Evolutionary conservation across 2,797 vertebrate species (phyloP), one percentile per base, ranked within the genome.

Genomic region (Dendrocincla tyrannina): DNA sequence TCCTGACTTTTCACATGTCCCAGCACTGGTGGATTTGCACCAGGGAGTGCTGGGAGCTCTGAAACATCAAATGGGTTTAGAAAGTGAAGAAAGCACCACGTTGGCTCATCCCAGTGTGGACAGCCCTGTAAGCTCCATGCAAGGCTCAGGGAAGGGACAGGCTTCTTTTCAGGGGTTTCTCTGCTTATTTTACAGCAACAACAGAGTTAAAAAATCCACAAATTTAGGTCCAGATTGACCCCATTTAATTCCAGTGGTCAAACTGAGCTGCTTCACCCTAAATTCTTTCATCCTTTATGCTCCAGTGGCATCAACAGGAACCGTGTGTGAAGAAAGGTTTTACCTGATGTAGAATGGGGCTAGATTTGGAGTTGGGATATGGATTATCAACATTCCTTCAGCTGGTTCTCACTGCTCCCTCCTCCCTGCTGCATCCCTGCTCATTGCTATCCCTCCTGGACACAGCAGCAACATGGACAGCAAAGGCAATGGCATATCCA

Each of bases 361-460:
- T 39, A 6, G 35, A 55, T 66, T 7, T 2, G 8, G 68, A 55
- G n/a, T 9, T 30, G 11, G 0, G 3, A 60, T 0, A 17, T 0
- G 39, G 46, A 35, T 49, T 50, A 74, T 11, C 6, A 2, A 15
- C 58, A 33, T 35, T 68, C 27, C 55, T 66, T 25, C 49, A 42
- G 52, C 17, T 2, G 4, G 11, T 77, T 39, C 64, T 60, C 42
- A 12, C 19, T 13, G 41, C 66, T 32, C 44, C 56, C 25, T 23
- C 66, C 55, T 62, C 42, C 39, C 50, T 5, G 52, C 6, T 16
- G 52, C 50, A 24, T 13, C 50, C 63, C 85, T 17, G 55, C 3
- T 62, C 47, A 2, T 28, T 5, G 1, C 62, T 22, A 4, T 39
- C 1, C 0, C 62, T 64, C 46, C 68, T 3, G 41, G 12, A 58